Evolutionary conservation across 2,797 vertebrate genomes (phyloP).

Genomic region (Oophaga sylvatica): DNA sequence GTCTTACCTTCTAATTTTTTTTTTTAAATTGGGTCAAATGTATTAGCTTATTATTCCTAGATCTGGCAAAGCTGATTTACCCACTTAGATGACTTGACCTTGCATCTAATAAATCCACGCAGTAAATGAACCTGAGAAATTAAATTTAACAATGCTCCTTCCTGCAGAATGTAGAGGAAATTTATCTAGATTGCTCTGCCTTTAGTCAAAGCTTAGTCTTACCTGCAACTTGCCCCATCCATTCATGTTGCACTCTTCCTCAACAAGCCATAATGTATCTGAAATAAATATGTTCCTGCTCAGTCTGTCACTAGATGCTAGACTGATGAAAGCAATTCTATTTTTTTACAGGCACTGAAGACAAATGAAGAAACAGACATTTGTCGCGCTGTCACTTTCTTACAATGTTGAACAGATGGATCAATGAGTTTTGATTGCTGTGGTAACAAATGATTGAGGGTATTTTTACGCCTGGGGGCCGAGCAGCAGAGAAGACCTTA

Average conservation of each 20-base stretch:
- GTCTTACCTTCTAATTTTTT: too few species aligned
- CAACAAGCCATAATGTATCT: slow-evolving; percentile 19
- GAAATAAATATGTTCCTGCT: slow-evolving; percentile 24
- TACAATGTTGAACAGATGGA: slow-evolving; percentile 13
- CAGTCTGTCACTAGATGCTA: slow-evolving; percentile 6
- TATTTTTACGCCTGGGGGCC: background rate
- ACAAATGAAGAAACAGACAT: background rate
- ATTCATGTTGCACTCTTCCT: background rate
- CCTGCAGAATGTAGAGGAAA: too few species aligned
- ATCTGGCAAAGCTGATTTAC: slow-evolving; percentile 44
- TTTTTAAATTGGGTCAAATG: too few species aligned
- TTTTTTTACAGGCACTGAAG: background rate
- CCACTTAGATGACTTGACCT: slow-evolving; percentile 57
- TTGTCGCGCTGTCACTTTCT: background rate
- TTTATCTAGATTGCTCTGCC: background rate
- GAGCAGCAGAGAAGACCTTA: background rate
- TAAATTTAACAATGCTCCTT: slow-evolving; percentile 50
- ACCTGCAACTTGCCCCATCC: background rate
- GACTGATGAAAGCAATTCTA: slow-evolving; percentile 8
- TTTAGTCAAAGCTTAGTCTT: slow-evolving; percentile 6
- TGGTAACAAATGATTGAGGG: background rate
- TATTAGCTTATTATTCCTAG: slow-evolving; percentile 47
- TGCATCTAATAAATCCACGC: too few species aligned
- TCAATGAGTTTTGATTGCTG: slow-evolving; percentile 14
- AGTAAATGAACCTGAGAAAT: slow-evolving; percentile 63